A percentile compares a stretch with the other conserved stretches of the same genome.
phyloP scores from a whole-genome alignment of 2,888 invertebrate species.

The Torymus aiolomorphi region DNA sequence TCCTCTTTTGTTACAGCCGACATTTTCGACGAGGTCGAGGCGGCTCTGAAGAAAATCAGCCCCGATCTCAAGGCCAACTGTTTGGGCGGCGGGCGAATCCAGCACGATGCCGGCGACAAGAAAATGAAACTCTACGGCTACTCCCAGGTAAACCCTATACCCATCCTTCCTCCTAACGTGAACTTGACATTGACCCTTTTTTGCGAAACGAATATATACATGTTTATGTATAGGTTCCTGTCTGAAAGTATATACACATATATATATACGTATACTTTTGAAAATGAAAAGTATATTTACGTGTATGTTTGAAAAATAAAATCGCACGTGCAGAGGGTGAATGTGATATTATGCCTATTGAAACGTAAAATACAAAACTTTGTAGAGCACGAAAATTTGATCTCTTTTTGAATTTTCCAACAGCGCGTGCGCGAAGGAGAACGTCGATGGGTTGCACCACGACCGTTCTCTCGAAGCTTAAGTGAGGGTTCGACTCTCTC shows the following conservation, averaged over 20 bases:
- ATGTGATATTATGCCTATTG: constrained; percentile 1
- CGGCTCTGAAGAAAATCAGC: constrained; percentile 73
- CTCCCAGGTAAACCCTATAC: constrained; percentile 81
- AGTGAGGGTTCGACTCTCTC: no score
- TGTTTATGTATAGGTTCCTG: no score
- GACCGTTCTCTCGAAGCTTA: no score
- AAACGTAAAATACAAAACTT: constrained; percentile 24
- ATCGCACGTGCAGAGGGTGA: not conserved
- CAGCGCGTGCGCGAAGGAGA: not conserved
- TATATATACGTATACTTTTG: no score
- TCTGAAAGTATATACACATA: no score
- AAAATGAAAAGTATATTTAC: no score
- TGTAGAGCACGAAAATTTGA: constrained; percentile 18
- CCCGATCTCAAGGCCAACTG: constrained; percentile 85
- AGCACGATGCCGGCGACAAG: constrained; percentile 86
- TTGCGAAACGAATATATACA: no score
- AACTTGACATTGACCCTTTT: no score
- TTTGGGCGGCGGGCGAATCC: constrained; percentile 94
- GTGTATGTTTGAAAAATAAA: no score
- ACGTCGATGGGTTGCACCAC: not conserved
- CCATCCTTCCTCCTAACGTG: no score
- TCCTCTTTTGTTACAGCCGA: constrained; percentile 80
- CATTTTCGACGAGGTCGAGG: constrained; percentile 83
- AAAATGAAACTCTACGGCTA: constrained; percentile 94
- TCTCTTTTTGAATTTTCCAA: constrained; percentile 15